These are phyloP conservation scores for Noturus placidus DNA, from an alignment of 2,113 vertebrate genomes.

Conservation along the genomic window DNA sequence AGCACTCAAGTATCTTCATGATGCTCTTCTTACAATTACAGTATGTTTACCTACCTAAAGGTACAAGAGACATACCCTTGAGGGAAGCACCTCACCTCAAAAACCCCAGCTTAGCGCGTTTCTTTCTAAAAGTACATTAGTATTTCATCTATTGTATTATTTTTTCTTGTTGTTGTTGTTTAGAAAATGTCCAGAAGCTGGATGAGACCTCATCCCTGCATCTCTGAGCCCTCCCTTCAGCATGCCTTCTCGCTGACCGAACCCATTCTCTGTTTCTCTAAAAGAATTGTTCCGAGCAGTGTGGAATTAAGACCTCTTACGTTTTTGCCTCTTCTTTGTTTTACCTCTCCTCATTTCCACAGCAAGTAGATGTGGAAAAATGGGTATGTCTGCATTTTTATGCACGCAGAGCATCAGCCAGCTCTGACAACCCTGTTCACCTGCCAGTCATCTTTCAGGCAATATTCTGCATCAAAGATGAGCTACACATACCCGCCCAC, in stretches of 20 bases:
- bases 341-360: conserved; percentile 74
- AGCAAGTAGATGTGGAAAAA: conserved; percentile 87
- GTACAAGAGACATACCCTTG: neutral
- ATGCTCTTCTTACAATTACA: neutral
- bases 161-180: neutral
- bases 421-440: conserved; percentile 20
- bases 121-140: neutral
- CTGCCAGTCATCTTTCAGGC: conserved; percentile 14
- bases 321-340: conserved; percentile 60
- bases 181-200: neutral
- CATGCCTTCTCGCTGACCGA: neutral
- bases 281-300: neutral
- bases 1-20: neutral
- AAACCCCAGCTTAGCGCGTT: neutral
- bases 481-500: neutral
- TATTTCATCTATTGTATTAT: neutral
- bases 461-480: conserved; percentile 30
- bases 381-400: conserved; percentile 76
- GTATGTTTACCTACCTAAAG: neutral
- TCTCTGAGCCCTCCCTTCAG: conserved; percentile 15
- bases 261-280: conserved; percentile 22
- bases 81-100: neutral
- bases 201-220: conserved; percentile 23
- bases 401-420: conserved; percentile 4
- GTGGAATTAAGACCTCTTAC: conserved; percentile 8